A percentile compares a stretch with the other conserved stretches of the same genome.
phyloP scores from a whole-genome alignment of 2,113 vertebrate genomes.

The Gobio gobio region DNA sequence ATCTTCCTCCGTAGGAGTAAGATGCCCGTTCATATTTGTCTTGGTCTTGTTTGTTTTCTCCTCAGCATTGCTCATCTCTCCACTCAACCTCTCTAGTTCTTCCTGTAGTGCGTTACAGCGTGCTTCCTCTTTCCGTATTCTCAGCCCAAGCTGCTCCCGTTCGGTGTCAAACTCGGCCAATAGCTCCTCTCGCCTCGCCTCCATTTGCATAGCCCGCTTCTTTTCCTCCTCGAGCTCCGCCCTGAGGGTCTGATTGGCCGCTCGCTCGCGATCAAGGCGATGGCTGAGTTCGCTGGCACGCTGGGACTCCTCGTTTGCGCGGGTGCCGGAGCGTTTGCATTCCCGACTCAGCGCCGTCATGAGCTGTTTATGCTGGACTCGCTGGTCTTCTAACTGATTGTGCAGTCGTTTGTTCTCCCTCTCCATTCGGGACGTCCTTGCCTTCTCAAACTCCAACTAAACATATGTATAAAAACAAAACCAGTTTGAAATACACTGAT shows the following conservation, averaged over 20 bases:
- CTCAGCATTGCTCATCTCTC: constrained; percentile 61
- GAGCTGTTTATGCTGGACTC: constrained; percentile 90
- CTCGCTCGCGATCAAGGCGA: constrained; percentile 85
- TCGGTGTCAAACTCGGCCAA: constrained; percentile 95
- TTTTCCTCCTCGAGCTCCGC: constrained; percentile 86
- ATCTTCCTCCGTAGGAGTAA: constrained; percentile 56
- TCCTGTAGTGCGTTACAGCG: constrained; percentile 84
- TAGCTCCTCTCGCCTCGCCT: constrained; percentile 93
- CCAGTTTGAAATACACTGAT: not conserved
- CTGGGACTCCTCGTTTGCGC: constrained; percentile 90
- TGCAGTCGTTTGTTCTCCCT: constrained; percentile 89
- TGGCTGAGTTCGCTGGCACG: constrained; percentile 83
- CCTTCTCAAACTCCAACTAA: constrained; percentile 94
- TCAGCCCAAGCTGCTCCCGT: constrained; percentile 90
- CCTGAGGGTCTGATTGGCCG: constrained; percentile 76
- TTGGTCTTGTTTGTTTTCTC: constrained; percentile 52
- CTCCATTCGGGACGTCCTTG: constrained; percentile 89
- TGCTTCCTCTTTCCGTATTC: constrained; percentile 91
- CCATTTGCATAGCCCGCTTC: constrained; percentile 84
- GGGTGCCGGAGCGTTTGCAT: constrained; percentile 90
- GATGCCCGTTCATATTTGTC: constrained; percentile 80
- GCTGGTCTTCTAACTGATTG: constrained; percentile 89
- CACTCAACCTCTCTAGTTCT: constrained; percentile 84
- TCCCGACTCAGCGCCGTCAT: constrained; percentile 90
- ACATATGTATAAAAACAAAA: not conserved